Base-by-base conservation (phyloP, 2,113 vertebrate genomes). In the Columba livia region DNA sequence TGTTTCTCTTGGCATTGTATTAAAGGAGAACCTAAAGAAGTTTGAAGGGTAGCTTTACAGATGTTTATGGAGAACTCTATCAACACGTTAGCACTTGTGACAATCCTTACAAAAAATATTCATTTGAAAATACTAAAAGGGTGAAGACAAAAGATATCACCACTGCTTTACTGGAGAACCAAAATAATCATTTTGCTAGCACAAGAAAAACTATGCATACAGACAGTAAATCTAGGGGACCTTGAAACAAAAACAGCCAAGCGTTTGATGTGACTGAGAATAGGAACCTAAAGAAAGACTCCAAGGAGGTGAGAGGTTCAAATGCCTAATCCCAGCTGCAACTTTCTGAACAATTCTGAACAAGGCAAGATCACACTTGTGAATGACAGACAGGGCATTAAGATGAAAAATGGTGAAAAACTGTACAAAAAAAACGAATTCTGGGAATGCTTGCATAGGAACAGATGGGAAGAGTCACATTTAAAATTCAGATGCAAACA, bases 181-280 rank as follows among this genome's bases (percentile, higher is more conserved):
- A 21, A 57, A 91, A 28, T 25, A 12, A 19, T 15, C 15, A 60
- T 57, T 61, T 36, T 65, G 26, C 40, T 60, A 71, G 56, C 21
- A 54, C 18, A 89, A 51, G 42, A 84, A 87, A 71, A 89, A 64
- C 29, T 15, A 71, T 10, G 21, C 60, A 78, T 6, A 48, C 15
- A 61, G 64, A 73, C 2, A 79, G 67, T 16, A 80, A 90, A 86
- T 78, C 47, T 54, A 81, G 48, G 57, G 15, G 42, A 19, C 25
- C 32, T 61, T 62, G 70, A 89, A 78, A 62, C 16, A 36, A 73
- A 87, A 96, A 54, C 0, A 0, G 60, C 5, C 0, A 0, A 38
- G 51, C 0, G 0, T 16, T 58, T 91, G 47, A 84, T 9, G 3
- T 0, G 0, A 56, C 40, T 71, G 57, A 62, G 53, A 91, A 74